Conservation (phyloP, 2,888 invertebrate species). For the Philonicus albiceps region DNA sequence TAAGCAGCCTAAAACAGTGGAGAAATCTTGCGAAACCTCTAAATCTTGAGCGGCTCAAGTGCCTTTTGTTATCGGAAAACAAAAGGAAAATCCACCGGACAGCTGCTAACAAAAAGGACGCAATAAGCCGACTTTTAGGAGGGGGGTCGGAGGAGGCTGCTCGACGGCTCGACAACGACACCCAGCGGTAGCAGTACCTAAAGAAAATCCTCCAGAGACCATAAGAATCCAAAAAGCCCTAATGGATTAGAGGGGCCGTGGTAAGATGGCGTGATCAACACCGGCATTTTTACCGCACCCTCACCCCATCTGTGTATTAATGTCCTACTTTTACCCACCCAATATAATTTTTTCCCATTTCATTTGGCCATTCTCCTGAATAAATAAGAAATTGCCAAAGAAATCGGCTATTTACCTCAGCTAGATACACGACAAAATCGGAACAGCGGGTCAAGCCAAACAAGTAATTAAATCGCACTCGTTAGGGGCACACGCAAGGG, state of each 20-base stretch:
- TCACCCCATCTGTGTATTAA: neutral
- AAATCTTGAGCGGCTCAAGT: neutral
- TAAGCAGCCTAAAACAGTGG: neutral
- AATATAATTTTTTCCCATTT: neutral
- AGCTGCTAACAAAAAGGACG: neutral
- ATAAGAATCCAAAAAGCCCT: neutral
- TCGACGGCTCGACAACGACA: neutral
- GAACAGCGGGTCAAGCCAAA: slow-evolving; percentile 2
- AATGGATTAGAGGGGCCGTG: slow-evolving; percentile 2
- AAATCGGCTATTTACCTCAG: neutral
- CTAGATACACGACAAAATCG: neutral
- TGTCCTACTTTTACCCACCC: neutral
- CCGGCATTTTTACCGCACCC: neutral
- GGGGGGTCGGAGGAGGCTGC: no score
- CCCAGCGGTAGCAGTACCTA: neutral
- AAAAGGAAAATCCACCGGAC: neutral
- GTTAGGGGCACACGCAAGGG: slow-evolving; percentile 6
- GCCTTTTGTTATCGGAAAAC: slow-evolving; percentile 17
- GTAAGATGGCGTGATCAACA: slow-evolving; percentile 2
- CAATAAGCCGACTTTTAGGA: neutral
- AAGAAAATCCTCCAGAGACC: neutral
- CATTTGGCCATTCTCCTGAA: neutral
- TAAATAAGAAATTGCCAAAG: neutral
- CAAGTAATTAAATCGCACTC: slow-evolving; percentile 25
- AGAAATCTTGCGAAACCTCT: neutral